Evolutionary conservation across 2,797 vertebrate species (phyloP).

Genomic region (Hephaestus fuliginosus): DNA sequence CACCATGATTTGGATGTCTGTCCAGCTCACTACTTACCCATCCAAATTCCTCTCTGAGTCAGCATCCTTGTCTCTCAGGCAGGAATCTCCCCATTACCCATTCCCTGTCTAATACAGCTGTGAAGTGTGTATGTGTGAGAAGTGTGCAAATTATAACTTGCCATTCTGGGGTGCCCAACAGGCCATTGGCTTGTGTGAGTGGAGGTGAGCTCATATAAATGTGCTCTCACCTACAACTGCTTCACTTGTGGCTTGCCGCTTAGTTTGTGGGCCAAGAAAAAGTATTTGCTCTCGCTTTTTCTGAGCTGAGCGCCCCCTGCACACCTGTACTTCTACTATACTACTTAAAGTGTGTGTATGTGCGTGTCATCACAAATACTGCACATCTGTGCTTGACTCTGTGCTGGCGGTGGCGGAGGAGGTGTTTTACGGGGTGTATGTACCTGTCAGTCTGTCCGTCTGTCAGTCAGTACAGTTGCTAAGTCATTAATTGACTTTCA

Average conservation of each 20-base stretch:
- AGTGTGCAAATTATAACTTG: constrained; percentile 33
- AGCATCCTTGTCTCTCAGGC: constrained; percentile 20
- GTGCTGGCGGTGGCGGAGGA: constrained; percentile 69
- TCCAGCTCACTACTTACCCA: constrained; percentile 24
- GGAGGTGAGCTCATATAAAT: constrained; percentile 20
- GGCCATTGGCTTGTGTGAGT: constrained; percentile 17
- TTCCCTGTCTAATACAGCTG: constrained; percentile 22
- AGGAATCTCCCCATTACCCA: constrained; percentile 4
- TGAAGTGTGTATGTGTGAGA: constrained; percentile 34
- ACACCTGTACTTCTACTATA: constrained; percentile 20
- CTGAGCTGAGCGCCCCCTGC: constrained; percentile 3
- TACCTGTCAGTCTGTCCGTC: constrained; percentile 69
- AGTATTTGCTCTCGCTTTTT: constrained; percentile 16
- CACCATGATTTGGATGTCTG: constrained; percentile 63
- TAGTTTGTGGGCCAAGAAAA: constrained; percentile 20
- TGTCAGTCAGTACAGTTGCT: constrained; percentile 65
- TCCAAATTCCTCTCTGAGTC: constrained; percentile 37
- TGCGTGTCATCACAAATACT: constrained; percentile 37
- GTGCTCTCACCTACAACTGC: constrained; percentile 22
- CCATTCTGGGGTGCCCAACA: constrained; percentile 10
- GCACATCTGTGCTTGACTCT: constrained; percentile 46
- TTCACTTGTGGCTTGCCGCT: constrained; percentile 43
- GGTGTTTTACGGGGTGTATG: constrained; percentile 58
- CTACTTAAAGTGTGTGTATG: background rate
- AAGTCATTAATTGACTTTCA: constrained; percentile 77